Evolutionary conservation across 2,888 invertebrate species (phyloP).

Genomic region (Steinernema scapterisci): DNA sequence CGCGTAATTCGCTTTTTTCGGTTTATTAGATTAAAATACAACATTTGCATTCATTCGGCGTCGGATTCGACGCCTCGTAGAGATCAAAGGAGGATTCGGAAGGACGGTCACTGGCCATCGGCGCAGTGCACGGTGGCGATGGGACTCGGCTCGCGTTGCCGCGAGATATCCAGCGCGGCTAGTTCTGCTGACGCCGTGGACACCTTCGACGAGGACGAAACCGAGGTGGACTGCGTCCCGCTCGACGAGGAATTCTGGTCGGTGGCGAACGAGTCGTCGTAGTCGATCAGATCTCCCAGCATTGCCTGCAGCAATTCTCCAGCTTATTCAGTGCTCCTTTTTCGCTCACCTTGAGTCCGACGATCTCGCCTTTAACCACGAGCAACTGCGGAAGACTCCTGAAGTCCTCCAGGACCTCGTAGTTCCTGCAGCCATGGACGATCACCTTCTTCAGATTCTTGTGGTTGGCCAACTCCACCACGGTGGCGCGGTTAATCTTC

Average conservation of each 20-base stretch:
- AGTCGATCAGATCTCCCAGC: slow-evolving; percentile 32
- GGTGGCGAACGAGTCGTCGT: slow-evolving; percentile 23
- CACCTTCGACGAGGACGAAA: slow-evolving; percentile 19
- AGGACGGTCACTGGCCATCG: not conserved
- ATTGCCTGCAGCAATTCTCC: not conserved
- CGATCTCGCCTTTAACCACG: slow-evolving; percentile 67
- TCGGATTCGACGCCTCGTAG: not conserved
- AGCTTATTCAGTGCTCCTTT: not conserved
- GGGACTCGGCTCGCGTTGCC: slow-evolving; percentile 22
- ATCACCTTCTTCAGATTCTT: slow-evolving; percentile 62
- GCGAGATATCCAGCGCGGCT: not conserved
- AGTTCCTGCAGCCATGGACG: slow-evolving; percentile 63
- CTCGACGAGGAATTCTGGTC: slow-evolving; percentile 6
- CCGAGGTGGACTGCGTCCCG: slow-evolving; percentile 21
- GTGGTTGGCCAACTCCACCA: slow-evolving; percentile 63
- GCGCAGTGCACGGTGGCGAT: slow-evolving; percentile 7
- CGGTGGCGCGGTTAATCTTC: slow-evolving; percentile 65
- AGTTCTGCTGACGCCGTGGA: slow-evolving; percentile 14
- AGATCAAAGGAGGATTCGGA: slow-evolving; percentile 1
- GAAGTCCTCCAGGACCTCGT: slow-evolving; percentile 63
- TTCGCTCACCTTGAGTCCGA: slow-evolving; percentile 59
- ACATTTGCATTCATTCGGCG: not conserved
- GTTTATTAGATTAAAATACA: slow-evolving; percentile 1
- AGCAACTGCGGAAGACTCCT: slow-evolving; percentile 65
- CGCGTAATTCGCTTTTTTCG: not conserved